These are phyloP conservation scores for Pantherophis alleghaniensis DNA, from an alignment of 2,797 vertebrate genomes.

Conservation along the genomic window DNA sequence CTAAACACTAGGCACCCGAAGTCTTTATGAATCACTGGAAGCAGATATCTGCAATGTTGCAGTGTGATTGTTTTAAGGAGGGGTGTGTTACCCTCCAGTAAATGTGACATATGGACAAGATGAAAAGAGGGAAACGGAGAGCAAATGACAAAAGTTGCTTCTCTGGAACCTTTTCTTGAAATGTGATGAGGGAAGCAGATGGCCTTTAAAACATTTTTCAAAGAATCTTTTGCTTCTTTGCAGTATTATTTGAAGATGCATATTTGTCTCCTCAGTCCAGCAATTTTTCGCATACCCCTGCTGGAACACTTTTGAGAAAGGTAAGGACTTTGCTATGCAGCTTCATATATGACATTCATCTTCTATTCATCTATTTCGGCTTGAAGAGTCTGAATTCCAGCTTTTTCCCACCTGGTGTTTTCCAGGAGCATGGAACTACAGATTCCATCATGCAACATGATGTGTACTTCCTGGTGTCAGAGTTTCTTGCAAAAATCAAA, in stretches of 20 bases:
- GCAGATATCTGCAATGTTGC: neutral
- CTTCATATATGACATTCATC: neutral
- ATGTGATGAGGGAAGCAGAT: neutral
- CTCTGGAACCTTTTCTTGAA: neutral
- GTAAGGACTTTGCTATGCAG: constrained; percentile 27
- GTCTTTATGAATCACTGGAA: neutral
- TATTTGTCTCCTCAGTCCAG: constrained; percentile 19
- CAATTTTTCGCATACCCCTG: neutral
- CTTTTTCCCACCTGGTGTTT: neutral
- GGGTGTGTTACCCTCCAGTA: neutral
- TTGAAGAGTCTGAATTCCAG: neutral
- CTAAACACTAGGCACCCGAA: neutral
- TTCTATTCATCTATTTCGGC: neutral
- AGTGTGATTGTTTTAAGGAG: neutral
- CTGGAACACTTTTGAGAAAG: constrained; percentile 22
- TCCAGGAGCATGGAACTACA: neutral
- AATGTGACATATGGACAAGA: neutral
- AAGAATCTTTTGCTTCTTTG: neutral
- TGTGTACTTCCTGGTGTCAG: neutral
- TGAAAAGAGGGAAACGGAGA: neutral
- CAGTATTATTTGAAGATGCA: constrained; percentile 61
- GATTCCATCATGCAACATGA: neutral
- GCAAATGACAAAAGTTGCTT: neutral
- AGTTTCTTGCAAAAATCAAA: no score
- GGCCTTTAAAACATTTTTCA: neutral